Percentiles rank a stretch among this genome's conserved stretches.
Conservation (phyloP, 2,888 invertebrate species). For the Nomada lathburiana region DNA sequence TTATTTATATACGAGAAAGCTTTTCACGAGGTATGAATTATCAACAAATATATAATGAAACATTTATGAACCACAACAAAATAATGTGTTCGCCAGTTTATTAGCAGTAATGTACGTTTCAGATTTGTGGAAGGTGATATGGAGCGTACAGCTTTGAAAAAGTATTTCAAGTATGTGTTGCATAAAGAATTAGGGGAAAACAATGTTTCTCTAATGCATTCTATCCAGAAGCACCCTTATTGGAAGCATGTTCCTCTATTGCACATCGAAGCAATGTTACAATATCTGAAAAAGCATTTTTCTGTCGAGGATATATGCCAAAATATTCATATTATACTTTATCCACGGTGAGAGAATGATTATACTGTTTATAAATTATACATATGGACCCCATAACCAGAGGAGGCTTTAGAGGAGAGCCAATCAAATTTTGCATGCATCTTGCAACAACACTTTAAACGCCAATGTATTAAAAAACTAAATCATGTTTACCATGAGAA, state of each 20-base stretch:
- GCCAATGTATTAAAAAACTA: too few species aligned
- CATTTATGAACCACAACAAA: background rate
- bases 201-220: background rate
- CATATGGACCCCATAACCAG: background rate
- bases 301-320: slow-evolving; percentile 85
- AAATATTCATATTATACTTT: slow-evolving; percentile 88
- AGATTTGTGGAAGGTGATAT: slow-evolving; percentile 39
- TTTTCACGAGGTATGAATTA: slow-evolving; percentile 14
- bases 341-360: slow-evolving; percentile 87
- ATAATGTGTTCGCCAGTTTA: background rate
- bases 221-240: slow-evolving; percentile 40
- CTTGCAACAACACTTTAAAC: too few species aligned
- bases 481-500: too few species aligned
- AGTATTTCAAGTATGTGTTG: slow-evolving; percentile 51
- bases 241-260: slow-evolving; percentile 36
- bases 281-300: slow-evolving; percentile 86
- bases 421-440: too few species aligned
- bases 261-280: slow-evolving; percentile 85
- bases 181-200: slow-evolving; percentile 56
- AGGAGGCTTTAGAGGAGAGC: too few species aligned
- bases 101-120: background rate
- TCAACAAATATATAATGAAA: background rate
- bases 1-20: slow-evolving; percentile 82
- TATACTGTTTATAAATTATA: background rate
- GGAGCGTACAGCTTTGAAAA: background rate